Percentiles rank a stretch among this genome's conserved stretches.
Conservation (phyloP, 1,140 invertebrate genomes). For the Hermatobates lingyangjiaoensis region DNA sequence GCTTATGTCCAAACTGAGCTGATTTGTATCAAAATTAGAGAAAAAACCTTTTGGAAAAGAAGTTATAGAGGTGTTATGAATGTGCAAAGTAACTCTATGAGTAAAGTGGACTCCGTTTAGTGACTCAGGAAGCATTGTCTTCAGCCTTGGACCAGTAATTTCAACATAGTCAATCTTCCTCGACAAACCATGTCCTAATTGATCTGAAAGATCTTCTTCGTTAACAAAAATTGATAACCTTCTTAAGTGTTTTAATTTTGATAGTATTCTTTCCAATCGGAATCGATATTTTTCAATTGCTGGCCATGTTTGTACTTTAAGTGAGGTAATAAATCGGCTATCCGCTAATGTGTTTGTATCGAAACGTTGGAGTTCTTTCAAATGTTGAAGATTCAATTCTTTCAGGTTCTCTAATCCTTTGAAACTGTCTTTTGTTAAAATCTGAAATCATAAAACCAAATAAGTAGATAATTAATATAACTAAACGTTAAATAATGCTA, state of each 20-base stretch:
- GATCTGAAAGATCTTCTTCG: constrained; percentile 41
- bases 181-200: constrained; percentile 27
- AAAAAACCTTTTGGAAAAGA: constrained; percentile 60
- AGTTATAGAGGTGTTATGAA: constrained; percentile 50
- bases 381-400: constrained; percentile 19
- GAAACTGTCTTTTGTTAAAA: constrained; percentile 24
- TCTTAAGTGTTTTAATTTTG: constrained; percentile 33
- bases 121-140: constrained; percentile 45
- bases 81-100: constrained; percentile 49
- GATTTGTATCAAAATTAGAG: constrained; percentile 48
- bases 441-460: constrained; percentile 13
- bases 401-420: constrained; percentile 21
- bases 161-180: constrained; percentile 58
- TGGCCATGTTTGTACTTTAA: constrained; percentile 43
- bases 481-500: not conserved
- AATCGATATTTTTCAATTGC: constrained; percentile 36
- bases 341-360: constrained; percentile 22
- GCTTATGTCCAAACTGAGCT: constrained; percentile 61
- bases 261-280: constrained; percentile 36
- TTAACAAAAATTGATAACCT: constrained; percentile 47
- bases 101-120: constrained; percentile 37
- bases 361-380: constrained; percentile 22
- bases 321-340: constrained; percentile 14
- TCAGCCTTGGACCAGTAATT: constrained; percentile 50
- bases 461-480: not conserved